Base-by-base conservation (phyloP, 2,113 vertebrate genomes). In the Tenrec ecaudatus region DNA sequence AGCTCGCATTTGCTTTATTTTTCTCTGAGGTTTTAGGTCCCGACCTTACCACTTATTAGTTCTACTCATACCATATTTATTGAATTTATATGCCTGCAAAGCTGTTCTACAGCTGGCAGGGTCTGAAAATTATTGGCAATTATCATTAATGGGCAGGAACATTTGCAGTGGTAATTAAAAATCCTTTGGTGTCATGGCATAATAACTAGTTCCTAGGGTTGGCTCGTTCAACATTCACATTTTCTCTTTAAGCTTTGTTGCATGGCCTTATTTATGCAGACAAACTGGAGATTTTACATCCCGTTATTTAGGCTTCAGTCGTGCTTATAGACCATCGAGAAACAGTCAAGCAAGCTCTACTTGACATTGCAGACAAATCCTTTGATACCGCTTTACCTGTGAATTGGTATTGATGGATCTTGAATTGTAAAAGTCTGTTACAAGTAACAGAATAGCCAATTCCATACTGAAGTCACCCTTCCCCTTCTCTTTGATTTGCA, bases 121-220 rank as follows among this genome's bases (percentile, higher is more conserved):
- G 23, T 95, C 76, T 94, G 88, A 91, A 95, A 97, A 93, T 94
- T 92, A 95, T 96, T 96, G 79, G 90, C 92, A 95, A 96, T 96
- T 94, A 73, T 77, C 2, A 8, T 96, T 94, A 96, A 92, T 90
- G 94, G 25, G 75, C 14, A 95, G 82, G 33, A 96, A 95, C 86
- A 95, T 92, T 97, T 81, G 80, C 31, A 94, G 71, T 80, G 29
- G 76, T 88, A 96, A 93, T 92, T 95, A 33, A 58, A 95, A 29
- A 92, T 86, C 25, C 16, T 93, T 69, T 81, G 75, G 95, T 89
- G 1, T 40, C 64, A 8, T 20, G 16, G 64, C 86, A 92, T 88
- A 36, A 86, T 86, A 93, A 40, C 73, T 75, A 57, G 82, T 86
- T 97, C 40, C 91, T 31, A 89, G 33, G 33, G 22, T 69, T 89